A percentile compares a stretch with the other conserved stretches of the same genome.
Conservation (phyloP, 2,113 vertebrate species). For the Phaetusa simplex region DNA sequence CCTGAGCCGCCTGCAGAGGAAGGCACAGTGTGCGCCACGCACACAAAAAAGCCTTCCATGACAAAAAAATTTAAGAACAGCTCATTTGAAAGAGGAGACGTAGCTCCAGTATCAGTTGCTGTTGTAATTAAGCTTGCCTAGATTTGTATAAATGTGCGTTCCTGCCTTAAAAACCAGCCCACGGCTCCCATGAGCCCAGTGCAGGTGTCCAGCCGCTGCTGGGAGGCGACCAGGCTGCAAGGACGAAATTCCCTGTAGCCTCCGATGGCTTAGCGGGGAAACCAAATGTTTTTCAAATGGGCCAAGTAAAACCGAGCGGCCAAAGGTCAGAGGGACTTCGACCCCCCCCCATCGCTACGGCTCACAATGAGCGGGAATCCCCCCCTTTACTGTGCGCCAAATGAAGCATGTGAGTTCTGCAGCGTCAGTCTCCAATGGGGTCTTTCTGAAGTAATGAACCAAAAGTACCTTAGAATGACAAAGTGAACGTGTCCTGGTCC, state of each 20-base stretch:
- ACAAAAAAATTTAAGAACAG: not conserved
- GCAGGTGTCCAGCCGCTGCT: not conserved
- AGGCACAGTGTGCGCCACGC: rapidly evolving
- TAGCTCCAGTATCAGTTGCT: rapidly evolving
- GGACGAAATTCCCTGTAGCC: not conserved
- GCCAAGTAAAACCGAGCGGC: not conserved
- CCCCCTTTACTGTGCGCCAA: not conserved
- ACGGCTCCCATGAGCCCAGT: not conserved
- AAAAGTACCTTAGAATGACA: not conserved
- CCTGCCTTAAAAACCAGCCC: not conserved
- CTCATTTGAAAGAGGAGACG: not conserved
- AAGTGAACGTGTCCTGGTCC: not conserved
- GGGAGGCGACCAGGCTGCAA: not conserved
- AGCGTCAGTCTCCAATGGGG: not conserved
- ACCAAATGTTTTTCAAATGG: not conserved
- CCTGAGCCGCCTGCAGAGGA: not conserved
- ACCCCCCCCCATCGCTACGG: rapidly evolving
- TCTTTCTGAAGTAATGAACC: constrained; percentile 28
- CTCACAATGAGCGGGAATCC: not conserved
- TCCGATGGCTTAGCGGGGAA: not conserved
- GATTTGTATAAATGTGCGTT: not conserved
- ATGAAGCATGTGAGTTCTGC: not conserved
- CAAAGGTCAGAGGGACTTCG: not conserved
- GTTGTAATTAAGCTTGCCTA: not conserved
- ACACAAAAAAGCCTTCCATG: not conserved